Evolutionary conservation across 2,888 invertebrate species (phyloP).

Genomic region (Drosophila meridionalis): DNA sequence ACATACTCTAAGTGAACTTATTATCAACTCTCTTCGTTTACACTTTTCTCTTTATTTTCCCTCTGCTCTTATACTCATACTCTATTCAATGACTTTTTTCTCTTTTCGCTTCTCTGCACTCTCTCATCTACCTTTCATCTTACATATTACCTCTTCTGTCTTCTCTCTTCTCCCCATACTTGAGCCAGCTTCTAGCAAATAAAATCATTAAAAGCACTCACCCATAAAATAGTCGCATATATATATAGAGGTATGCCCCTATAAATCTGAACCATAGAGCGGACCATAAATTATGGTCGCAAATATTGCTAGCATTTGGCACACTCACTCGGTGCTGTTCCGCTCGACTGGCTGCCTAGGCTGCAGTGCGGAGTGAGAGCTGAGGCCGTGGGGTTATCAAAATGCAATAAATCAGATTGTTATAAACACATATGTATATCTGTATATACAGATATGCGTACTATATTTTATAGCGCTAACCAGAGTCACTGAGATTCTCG

Average conservation of each 20-base stretch:
- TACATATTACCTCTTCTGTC: background rate
- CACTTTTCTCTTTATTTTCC: background rate
- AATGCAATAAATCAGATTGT: constrained; percentile 78
- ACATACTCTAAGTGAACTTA: no score
- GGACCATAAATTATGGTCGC: constrained; percentile 69
- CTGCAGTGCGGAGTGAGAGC: constrained; percentile 24
- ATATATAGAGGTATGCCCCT: constrained; percentile 28
- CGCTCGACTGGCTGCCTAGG: constrained; percentile 40
- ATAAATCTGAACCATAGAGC: constrained; percentile 61
- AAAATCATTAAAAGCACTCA: constrained; percentile 63
- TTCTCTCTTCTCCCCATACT: background rate
- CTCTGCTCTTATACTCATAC: background rate
- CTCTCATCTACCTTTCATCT: background rate
- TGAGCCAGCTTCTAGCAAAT: constrained; percentile 54
- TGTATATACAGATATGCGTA: constrained; percentile 9
- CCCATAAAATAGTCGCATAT: constrained; percentile 16
- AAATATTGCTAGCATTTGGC: constrained; percentile 72
- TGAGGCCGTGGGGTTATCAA: constrained; percentile 72
- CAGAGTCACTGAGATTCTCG: constrained; percentile 37
- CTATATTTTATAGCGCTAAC: constrained; percentile 52
- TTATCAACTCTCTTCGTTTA: no score
- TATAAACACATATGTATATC: constrained; percentile 32
- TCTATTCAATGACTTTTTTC: background rate
- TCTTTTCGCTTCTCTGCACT: background rate
- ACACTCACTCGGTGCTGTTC: constrained; percentile 59